Evolutionary conservation across 2,888 invertebrate species (phyloP).

Genomic region (Spilarctia lutea): DNA sequence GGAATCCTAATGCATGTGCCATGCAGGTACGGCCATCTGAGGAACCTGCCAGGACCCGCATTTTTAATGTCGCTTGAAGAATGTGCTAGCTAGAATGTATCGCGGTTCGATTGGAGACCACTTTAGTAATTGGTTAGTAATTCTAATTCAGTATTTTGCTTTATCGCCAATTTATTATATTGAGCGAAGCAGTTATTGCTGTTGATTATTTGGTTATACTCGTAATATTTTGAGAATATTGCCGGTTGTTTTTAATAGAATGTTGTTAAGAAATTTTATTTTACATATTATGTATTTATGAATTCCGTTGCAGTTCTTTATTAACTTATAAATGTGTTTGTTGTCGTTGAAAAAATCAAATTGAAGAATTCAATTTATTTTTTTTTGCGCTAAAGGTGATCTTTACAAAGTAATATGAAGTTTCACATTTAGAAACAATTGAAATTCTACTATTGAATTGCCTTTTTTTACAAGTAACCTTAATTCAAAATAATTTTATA

Average conservation of each 20-base stretch:
- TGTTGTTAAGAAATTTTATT: neutral
- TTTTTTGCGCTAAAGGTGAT: neutral
- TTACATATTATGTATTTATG: neutral
- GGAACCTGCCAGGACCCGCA: slow-evolving; percentile 56
- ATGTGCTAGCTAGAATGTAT: slow-evolving; percentile 43
- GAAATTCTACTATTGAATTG: neutral
- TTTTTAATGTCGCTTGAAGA: slow-evolving; percentile 51
- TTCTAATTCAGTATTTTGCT: slow-evolving; percentile 44
- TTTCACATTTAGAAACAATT: neutral
- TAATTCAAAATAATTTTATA: neutral
- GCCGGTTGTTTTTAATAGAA: neutral
- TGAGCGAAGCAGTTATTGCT: slow-evolving; percentile 20
- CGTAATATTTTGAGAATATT: slow-evolving; percentile 11
- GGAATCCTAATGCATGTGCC: slow-evolving; percentile 82
- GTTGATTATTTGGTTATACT: slow-evolving; percentile 20
- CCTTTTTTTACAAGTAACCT: neutral
- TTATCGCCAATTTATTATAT: slow-evolving; percentile 46
- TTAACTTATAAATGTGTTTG: neutral
- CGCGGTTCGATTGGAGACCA: slow-evolving; percentile 45
- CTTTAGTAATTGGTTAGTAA: slow-evolving; percentile 44
- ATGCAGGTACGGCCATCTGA: slow-evolving; percentile 73
- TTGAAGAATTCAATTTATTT: no score
- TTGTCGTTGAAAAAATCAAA: no score
- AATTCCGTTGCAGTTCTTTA: neutral
- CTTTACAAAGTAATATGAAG: neutral